A percentile compares a stretch with the other conserved stretches of the same genome.
Evolutionary conservation across 1,140 invertebrate genomes (phyloP).

Genomic region (Formica selysi): DNA sequence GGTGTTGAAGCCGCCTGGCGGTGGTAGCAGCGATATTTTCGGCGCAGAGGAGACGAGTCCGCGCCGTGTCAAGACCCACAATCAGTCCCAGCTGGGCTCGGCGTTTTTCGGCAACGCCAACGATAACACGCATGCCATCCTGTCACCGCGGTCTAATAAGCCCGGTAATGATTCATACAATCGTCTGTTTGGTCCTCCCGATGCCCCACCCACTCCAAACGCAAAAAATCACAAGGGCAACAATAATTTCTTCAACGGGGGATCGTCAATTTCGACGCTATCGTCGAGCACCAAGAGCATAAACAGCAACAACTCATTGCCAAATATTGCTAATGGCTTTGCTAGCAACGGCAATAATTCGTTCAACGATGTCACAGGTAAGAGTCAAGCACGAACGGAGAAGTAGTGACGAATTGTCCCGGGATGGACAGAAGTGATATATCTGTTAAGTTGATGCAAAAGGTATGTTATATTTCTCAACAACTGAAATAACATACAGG

Average conservation of each 20-base stretch:
- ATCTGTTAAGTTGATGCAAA: neutral
- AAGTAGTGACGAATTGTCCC: slow-evolving; percentile 1
- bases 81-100: slow-evolving; percentile 83
- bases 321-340: slow-evolving; percentile 80
- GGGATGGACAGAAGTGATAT: neutral
- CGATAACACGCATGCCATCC: slow-evolving; percentile 67
- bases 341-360: slow-evolving; percentile 73
- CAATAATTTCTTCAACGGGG: slow-evolving; percentile 82
- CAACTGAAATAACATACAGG: too few relatives aligned
- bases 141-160: slow-evolving; percentile 82
- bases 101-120: slow-evolving; percentile 81
- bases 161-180: slow-evolving; percentile 87
- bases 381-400: slow-evolving; percentile 46
- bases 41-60: slow-evolving; percentile 84
- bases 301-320: slow-evolving; percentile 79
- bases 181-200: slow-evolving; percentile 86
- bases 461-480: too few relatives aligned
- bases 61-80: slow-evolving; percentile 82
- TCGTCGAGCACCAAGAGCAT: slow-evolving; percentile 81
- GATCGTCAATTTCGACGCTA: slow-evolving; percentile 62
- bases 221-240: slow-evolving; percentile 85
- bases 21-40: slow-evolving; percentile 89
- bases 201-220: slow-evolving; percentile 83
- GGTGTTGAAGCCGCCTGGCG: slow-evolving; percentile 90
- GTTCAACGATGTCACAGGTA: slow-evolving; percentile 84